A percentile compares a stretch with the other conserved stretches of the same genome.
Evolutionary conservation across 1,140 invertebrate genomes (phyloP).

Genomic region (Stegodyphus dumicola): DNA sequence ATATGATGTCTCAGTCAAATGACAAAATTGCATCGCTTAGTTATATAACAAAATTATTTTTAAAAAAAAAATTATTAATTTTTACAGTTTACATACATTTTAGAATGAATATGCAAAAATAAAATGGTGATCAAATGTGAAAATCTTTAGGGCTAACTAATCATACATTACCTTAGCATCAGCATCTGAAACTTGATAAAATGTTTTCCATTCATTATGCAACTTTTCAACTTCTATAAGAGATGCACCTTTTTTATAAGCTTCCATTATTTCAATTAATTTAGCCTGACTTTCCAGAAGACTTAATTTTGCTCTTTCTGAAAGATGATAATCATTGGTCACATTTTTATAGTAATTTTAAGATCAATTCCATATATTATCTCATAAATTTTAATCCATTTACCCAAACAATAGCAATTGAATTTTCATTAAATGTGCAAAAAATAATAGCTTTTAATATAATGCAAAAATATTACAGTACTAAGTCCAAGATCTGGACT

Average conservation of each 20-base stretch:
- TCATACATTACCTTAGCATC: conserved; percentile 29
- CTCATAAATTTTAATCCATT: background rate
- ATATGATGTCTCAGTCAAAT: too few relatives aligned
- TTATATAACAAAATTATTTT: too few relatives aligned
- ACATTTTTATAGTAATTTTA: background rate
- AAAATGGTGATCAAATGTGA: too few relatives aligned
- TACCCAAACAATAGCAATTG: background rate
- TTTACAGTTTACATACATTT: too few relatives aligned
- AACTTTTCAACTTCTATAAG: conserved; percentile 85
- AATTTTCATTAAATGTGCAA: conserved; percentile 25
- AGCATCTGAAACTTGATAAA: conserved; percentile 41
- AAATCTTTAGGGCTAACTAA: too few relatives aligned
- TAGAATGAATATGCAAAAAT: too few relatives aligned
- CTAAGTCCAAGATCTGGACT: too few relatives aligned
- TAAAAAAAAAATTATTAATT: too few relatives aligned
- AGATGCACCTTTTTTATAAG: conserved; percentile 89
- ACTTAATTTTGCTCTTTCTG: conserved; percentile 37
- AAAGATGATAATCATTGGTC: background rate
- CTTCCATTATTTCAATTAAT: conserved; percentile 85
- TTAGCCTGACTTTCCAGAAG: conserved; percentile 75
- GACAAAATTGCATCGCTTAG: too few relatives aligned
- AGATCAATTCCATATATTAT: too few relatives aligned
- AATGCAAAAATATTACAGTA: too few relatives aligned
- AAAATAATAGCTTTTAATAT: background rate
- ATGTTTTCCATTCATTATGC: conserved; percentile 80